Base-by-base conservation (phyloP, 2,888 invertebrate species). In the Ophion ellenae region DNA sequence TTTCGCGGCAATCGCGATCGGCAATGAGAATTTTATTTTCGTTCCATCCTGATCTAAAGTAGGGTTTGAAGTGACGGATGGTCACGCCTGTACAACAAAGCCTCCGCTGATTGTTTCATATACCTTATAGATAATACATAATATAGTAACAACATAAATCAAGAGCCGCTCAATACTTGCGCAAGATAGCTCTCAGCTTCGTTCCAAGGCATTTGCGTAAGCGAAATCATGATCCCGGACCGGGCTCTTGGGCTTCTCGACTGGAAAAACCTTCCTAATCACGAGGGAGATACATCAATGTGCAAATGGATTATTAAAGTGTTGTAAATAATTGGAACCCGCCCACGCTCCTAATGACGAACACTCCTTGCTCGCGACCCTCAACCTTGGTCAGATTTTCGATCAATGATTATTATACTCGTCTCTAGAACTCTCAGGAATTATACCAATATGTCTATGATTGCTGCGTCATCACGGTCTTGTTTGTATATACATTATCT, bases 201-300 rank as follows among this genome's bases (percentile, higher is more conserved):
- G 85, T 83, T 84, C 71, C 57, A 59, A 84, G 87, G 80, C 47
- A 77, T 86, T 88, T 87, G 87, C 84, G 86, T 85, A 88, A 88
- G 84, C 81, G 71, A 73, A 59, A 83, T 85, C 82, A 77, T 80
- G 79, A 85, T 85, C 83, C 75, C 45, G 59, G 57, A 66, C 61
- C 73, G 67, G 76, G 71, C 70, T 78, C 71, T 79, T 67, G 36
- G 36, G 61, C 71, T 80, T 75, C 57, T 73, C 80, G 20, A 66
- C 73, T 57, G 73, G 20, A 36, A 59, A 32, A n/a, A 14, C 14
- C 10, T 28, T 66, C 53, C 28, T 9, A 64, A 64, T 32, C 32
- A 53, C 9, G 14, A 32, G 66, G 28, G 36, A n/a, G 17, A 74
- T n/a, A 59, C 67, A 69, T 36, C 3, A 11, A 32, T 63, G 40